A percentile compares a stretch with the other conserved stretches of the same genome.
Evolutionary conservation across 2,797 vertebrate species (phyloP).

Genomic region (Thamnophis elegans): DNA sequence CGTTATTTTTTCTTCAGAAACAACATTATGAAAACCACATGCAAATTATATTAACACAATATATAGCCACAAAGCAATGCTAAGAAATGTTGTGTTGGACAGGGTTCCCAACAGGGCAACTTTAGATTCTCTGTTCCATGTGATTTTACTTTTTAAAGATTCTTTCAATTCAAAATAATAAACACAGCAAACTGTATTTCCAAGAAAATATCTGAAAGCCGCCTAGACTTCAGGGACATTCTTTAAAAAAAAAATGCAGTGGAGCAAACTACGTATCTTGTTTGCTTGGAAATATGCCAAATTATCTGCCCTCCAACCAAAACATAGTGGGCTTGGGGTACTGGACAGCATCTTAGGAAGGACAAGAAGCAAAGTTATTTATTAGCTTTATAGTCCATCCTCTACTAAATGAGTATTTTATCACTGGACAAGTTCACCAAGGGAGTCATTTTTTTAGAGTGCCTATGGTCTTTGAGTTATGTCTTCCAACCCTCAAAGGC

Average conservation of each 20-base stretch:
- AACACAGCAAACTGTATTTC: not conserved
- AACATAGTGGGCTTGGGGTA: not conserved
- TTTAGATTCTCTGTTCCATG: not conserved
- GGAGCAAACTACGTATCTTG: not conserved
- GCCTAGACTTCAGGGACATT: not conserved
- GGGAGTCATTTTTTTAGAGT: not conserved
- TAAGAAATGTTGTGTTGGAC: not conserved
- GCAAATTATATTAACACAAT: not conserved
- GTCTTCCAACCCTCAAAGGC: not conserved
- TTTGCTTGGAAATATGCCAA: not conserved
- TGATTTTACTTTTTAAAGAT: not conserved
- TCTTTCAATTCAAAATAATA: not conserved
- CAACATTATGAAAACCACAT: not conserved
- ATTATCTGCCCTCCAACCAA: not conserved
- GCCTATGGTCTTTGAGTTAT: not conserved
- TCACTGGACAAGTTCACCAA: not conserved
- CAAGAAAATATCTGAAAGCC: not conserved
- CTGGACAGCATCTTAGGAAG: not conserved
- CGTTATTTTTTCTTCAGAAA: not conserved
- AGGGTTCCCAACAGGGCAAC: not conserved
- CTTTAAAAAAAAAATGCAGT: not conserved
- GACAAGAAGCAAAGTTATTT: not conserved
- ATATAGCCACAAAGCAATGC: not conserved
- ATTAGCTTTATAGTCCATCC: not conserved
- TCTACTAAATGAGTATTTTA: not conserved